Percentiles rank a stretch among this genome's conserved stretches.
phyloP scores from a whole-genome alignment of 2,888 invertebrate genomes.

The Enchytraeus crypticus region DNA sequence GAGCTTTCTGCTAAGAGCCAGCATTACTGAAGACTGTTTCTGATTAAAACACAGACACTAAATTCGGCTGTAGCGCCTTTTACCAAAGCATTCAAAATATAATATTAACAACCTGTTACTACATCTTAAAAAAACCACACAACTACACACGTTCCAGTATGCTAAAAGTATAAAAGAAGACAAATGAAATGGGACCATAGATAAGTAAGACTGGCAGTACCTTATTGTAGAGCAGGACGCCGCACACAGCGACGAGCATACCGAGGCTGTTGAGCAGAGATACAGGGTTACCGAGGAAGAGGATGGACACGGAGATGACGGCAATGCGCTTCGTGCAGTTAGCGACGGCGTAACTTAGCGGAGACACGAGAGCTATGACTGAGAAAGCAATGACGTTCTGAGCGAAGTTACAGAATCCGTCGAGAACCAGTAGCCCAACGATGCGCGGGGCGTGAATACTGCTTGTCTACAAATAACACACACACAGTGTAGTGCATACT shows the following conservation, averaged over 20 bases:
- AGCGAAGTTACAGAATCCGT: constrained; percentile 82
- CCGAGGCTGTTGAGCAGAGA: constrained; percentile 75
- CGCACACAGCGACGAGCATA: constrained; percentile 79
- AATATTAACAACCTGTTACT: too few relatives aligned
- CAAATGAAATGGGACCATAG: too few relatives aligned
- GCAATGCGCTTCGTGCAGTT: constrained; percentile 83
- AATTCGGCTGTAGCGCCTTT: too few relatives aligned
- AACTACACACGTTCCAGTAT: too few relatives aligned
- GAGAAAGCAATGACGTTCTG: constrained; percentile 93
- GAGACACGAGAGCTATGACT: constrained; percentile 77
- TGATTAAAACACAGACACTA: too few relatives aligned
- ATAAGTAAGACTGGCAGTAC: too few relatives aligned
- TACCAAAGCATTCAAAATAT: too few relatives aligned
- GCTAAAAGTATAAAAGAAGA: too few relatives aligned
- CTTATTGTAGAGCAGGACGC: constrained; percentile 83
- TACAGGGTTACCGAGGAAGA: constrained; percentile 83
- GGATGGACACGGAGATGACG: constrained; percentile 77
- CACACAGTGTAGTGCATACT: background rate
- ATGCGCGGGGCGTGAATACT: constrained; percentile 33
- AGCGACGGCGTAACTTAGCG: constrained; percentile 87
- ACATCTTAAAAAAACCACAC: too few relatives aligned
- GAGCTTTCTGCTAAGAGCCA: too few relatives aligned
- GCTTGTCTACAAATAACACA: constrained; percentile 29
- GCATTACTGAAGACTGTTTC: too few relatives aligned
- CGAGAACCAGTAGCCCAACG: constrained; percentile 59